Evolutionary conservation across 2,888 invertebrate genomes (phyloP), one percentile per base, ranked within the genome.

Genomic region (Sinelater perroti): DNA sequence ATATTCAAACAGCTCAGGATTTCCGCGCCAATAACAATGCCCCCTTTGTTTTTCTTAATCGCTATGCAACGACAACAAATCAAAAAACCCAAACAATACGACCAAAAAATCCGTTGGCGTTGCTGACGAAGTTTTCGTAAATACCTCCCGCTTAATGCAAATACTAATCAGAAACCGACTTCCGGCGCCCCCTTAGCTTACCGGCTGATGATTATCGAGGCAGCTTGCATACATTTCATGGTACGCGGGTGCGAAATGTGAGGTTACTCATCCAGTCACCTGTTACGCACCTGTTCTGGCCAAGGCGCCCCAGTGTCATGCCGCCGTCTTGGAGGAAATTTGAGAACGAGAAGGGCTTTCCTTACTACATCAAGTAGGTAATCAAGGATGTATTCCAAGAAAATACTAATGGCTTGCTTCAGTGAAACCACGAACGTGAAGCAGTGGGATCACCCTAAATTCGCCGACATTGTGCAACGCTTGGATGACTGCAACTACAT

Each of bases 401-500:
- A 8, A 17, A 7, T 36, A n/a, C 18, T 18, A 3, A 10, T 7
- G 8, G 18, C 5, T 36, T 33, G 53, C 80, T 80, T 64, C 70
- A 86, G 86, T 64, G 81, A 83, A 68, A 67, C 68, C 3, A 80
- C 79, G 10, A 80, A 81, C 36, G 74, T 76, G 50, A 80, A 82
- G 64, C 81, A 83, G 66, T 83, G 82, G 80, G 83, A 85, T 67
- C 85, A 86, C 72, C 86, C 85, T 13, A 80, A 82, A 60, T 87
- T 85, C 77, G 71, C 75, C 26, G 82, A 82, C 64, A 81, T 87
- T 10, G 78, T 83, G 70, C 80, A 82, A 62, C 78, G 79, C 30
- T 74, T 89, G 17, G 82, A 85, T 63, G 85, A 85, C 54, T 87
- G 85, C 68, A 86, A 89, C 70, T 83, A 81, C 40, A 87, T 92